Conservation (phyloP, 30 jellyfish, hydroid and myxozoan species). For the Pseudorhiza aurosa region DNA sequence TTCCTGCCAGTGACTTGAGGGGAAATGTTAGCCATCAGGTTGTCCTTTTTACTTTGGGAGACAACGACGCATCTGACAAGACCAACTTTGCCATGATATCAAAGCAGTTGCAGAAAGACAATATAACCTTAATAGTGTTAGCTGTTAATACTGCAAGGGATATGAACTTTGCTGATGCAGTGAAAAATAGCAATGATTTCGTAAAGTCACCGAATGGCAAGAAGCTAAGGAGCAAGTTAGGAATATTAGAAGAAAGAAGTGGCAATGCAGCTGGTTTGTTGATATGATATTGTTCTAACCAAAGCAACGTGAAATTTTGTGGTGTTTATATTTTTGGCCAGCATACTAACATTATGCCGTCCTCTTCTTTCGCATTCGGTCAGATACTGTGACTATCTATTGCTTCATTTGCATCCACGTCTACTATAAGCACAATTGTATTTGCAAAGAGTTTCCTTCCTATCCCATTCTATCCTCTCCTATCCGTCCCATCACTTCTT, state of each 20-base stretch:
- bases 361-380: too few species aligned
- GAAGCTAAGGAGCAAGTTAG: background rate
- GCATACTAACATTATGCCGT: too few species aligned
- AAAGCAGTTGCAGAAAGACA: background rate
- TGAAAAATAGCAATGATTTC: background rate
- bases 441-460: too few species aligned
- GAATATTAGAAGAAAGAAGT: slow-evolving; percentile 4
- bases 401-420: too few species aligned
- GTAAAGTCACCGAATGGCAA: background rate
- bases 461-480: too few species aligned
- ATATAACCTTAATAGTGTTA: background rate
- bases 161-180: background rate
- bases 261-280: background rate
- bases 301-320: too few species aligned
- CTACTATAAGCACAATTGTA: too few species aligned
- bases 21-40: background rate
- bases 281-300: too few species aligned
- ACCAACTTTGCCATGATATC: background rate
- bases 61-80: background rate
- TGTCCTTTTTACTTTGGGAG: background rate
- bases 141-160: background rate
- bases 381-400: too few species aligned
- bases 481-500: too few species aligned
- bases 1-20: background rate
- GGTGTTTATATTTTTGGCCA: too few species aligned